Conservation (phyloP, 2,797 vertebrate genomes). For the Enoplosus armatus region DNA sequence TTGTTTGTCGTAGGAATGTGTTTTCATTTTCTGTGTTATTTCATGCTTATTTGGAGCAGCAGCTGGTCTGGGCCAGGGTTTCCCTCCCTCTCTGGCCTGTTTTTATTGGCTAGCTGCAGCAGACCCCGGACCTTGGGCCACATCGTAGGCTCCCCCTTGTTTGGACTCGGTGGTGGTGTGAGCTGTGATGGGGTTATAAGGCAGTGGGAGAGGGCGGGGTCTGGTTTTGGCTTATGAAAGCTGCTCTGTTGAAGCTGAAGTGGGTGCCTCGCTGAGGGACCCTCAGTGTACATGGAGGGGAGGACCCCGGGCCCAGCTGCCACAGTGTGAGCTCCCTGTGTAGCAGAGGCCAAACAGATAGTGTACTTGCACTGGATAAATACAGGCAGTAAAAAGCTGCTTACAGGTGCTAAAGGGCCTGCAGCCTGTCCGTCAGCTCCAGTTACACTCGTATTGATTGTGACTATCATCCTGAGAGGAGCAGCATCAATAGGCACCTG, state of each 20-base stretch:
- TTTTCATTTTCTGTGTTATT: slow-evolving; percentile 74
- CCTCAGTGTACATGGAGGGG: slow-evolving; percentile 66
- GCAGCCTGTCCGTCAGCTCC: slow-evolving; percentile 57
- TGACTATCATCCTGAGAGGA: slow-evolving; percentile 35
- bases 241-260: slow-evolving; percentile 82
- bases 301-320: slow-evolving; percentile 69
- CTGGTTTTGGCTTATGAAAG: slow-evolving; percentile 83
- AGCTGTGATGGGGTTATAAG: slow-evolving; percentile 66
- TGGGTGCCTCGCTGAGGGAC: slow-evolving; percentile 79
- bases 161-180: slow-evolving; percentile 75
- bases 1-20: slow-evolving; percentile 68
- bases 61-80: slow-evolving; percentile 78
- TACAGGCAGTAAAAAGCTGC: slow-evolving; percentile 62
- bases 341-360: slow-evolving; percentile 68
- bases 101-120: slow-evolving; percentile 77
- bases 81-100: slow-evolving; percentile 79
- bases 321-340: slow-evolving; percentile 70
- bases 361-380: slow-evolving; percentile 63
- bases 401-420: slow-evolving; percentile 75
- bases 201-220: slow-evolving; percentile 29
- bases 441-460: slow-evolving; percentile 67
- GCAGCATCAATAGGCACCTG: slow-evolving; percentile 54
- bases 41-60: slow-evolving; percentile 79
- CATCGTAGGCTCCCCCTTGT: slow-evolving; percentile 76
- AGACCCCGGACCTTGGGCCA: slow-evolving; percentile 68